Conservation (phyloP, 1,140 invertebrate species). For the Drosophila repleta region DNA sequence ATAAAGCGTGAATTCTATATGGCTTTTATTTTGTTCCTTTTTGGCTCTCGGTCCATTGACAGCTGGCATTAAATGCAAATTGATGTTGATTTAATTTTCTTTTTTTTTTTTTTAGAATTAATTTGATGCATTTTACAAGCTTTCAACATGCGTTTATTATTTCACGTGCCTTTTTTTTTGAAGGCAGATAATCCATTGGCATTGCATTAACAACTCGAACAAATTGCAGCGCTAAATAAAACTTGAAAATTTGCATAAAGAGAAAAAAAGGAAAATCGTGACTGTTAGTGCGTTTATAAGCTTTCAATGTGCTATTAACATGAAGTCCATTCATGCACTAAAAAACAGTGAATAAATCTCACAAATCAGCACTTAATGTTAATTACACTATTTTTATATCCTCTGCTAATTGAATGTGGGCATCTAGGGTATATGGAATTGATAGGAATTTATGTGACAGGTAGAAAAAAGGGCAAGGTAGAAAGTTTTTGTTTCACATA, state of each 20-base stretch:
- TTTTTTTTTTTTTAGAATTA: conserved; percentile 1
- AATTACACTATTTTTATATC: conserved; percentile 55
- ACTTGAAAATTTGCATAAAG: conserved; percentile 4
- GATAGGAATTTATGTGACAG: not conserved
- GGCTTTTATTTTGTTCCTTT: not conserved
- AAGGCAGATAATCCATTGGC: conserved; percentile 1
- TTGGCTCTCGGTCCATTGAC: not conserved
- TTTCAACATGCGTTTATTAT: not conserved
- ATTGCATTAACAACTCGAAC: conserved; percentile 13
- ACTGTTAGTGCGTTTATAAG: conserved; percentile 5
- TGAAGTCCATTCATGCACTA: conserved; percentile 22
- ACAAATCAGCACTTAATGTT: conserved; percentile 77
- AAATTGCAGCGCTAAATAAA: conserved; percentile 14
- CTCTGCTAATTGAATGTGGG: not conserved
- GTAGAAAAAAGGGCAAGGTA: too few species aligned
- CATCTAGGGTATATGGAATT: not conserved
- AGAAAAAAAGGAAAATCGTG: conserved; percentile 7
- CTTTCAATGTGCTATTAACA: conserved; percentile 24
- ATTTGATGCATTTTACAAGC: conserved; percentile 13
- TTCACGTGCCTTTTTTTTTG: not conserved
- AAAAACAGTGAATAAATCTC: conserved; percentile 33
- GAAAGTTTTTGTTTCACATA: too few species aligned
- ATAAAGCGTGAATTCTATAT: not conserved
- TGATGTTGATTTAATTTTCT: conserved; percentile 4
- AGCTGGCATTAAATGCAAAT: conserved; percentile 1